Base-by-base conservation (phyloP, 2,888 invertebrate species). In the Fabriciana adippe region DNA sequence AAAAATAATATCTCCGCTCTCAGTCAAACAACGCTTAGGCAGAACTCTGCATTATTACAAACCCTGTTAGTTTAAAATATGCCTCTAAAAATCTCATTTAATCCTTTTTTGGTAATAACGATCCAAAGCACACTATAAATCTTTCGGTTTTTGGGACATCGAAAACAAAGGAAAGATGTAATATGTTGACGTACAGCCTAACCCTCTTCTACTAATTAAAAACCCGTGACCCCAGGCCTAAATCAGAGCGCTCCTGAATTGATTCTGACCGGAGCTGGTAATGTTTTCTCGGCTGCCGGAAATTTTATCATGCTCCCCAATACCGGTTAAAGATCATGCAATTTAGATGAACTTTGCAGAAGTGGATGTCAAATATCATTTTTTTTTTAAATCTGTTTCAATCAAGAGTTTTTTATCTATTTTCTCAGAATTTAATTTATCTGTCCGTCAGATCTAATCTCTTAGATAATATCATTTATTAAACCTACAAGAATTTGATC, bases 121-220 rank as follows among this genome's bases (percentile, higher is more conserved):
- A 61, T 50, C 64, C 56, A 57, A 67, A 67, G 35, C 35, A 35
- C 66, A 62, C 56, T 62, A 47, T 67, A 67, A 64, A 70, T 67
- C 53, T 31, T 66, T 6, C 5, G 63, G 55, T 64, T 70, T 70
- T 70, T 59, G 57, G 63, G 59, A 50, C 59, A 66, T 51, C 21
- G 62, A 72, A 75, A 78, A 81, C 80, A 81, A 81, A 77, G 62
- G 63, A 62, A 67, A 60, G 70, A 69, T 55, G 56, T 81, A 79
- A 83, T 80, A 79, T 80, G 80, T 81, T 69, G 77, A 78, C 79
- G 74, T 75, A 76, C 51, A 31, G 51, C 67, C 65, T 66, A 60
- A 72, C 71, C 78, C 82, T 81, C 82, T 81, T 81, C 77, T 77
- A 80, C 85, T 88, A 87, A 87, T 88, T 87, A 87, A 87, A 88